Conservation (phyloP, 2,888 invertebrate genomes). For the Andrena dorsata region DNA sequence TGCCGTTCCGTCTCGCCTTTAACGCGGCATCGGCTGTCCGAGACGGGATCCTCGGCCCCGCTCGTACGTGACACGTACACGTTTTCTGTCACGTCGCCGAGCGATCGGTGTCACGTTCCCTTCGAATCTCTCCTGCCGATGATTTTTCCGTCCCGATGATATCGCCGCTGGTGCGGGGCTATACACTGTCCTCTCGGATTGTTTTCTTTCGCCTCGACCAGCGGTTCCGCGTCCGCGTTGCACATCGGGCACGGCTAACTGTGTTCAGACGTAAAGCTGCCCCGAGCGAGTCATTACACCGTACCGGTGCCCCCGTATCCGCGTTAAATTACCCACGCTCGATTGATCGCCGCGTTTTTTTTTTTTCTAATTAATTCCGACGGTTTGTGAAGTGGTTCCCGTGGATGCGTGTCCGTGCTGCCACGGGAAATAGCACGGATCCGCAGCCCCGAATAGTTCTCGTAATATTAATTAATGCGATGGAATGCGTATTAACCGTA, state of each 20-base stretch:
- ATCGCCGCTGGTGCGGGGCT: conserved; percentile 28
- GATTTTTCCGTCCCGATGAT: conserved; percentile 40
- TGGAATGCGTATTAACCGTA: not conserved
- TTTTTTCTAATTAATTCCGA: conserved; percentile 66
- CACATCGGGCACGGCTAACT: conserved; percentile 21
- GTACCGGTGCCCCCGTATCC: conserved; percentile 49
- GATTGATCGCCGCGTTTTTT: conserved; percentile 66
- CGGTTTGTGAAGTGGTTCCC: conserved; percentile 41
- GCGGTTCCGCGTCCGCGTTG: not conserved
- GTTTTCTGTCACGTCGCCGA: conserved; percentile 37
- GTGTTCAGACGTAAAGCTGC: conserved; percentile 31
- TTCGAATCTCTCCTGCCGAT: conserved; percentile 9
- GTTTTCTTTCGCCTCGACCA: conserved; percentile 22
- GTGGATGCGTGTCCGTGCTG: conserved; percentile 51
- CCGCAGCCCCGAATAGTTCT: conserved; percentile 25
- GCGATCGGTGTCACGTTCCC: conserved; percentile 42
- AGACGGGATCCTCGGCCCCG: too few relatives aligned
- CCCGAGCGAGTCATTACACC: conserved; percentile 40
- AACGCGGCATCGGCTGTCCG: not conserved
- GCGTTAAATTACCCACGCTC: conserved; percentile 66
- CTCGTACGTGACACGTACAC: not conserved
- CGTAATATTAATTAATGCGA: conserved; percentile 32
- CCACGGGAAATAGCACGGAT: conserved; percentile 56
- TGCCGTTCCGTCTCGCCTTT: conserved; percentile 12
- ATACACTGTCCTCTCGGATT: conserved; percentile 30